Evolutionary conservation across 2,888 invertebrate species (phyloP).

Genomic region (Tenodera sinensis): DNA sequence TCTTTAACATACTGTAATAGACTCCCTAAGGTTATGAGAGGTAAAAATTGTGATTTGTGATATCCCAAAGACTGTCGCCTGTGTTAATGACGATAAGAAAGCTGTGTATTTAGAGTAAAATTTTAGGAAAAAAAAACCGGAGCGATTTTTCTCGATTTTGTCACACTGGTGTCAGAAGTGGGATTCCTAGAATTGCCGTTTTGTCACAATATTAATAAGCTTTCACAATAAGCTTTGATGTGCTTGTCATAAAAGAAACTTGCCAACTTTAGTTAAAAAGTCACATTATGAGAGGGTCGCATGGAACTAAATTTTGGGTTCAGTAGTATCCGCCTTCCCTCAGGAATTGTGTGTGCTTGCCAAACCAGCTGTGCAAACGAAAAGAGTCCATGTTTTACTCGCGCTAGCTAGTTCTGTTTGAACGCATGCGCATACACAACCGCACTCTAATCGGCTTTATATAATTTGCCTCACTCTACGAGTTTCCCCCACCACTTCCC

Average conservation of each 20-base stretch:
- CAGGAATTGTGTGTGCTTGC: background rate
- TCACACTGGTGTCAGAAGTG: too few species aligned
- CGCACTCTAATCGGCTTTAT: conserved; percentile 12
- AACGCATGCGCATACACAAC: background rate
- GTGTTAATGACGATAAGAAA: too few species aligned
- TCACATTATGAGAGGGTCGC: background rate
- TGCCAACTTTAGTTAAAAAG: background rate
- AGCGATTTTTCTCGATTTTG: too few species aligned
- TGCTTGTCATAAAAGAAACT: background rate
- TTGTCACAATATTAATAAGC: too few species aligned
- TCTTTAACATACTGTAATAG: too few species aligned
- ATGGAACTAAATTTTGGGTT: background rate
- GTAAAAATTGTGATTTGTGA: too few species aligned
- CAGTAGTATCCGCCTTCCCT: background rate
- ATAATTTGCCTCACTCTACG: background rate
- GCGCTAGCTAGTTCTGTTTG: background rate
- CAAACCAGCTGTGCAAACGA: background rate
- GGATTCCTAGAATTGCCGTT: too few species aligned
- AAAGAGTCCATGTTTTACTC: background rate
- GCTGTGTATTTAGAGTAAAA: too few species aligned
- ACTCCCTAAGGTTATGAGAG: too few species aligned
- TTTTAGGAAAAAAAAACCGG: too few species aligned
- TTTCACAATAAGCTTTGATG: background rate
- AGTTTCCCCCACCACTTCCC: background rate
- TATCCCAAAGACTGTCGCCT: too few species aligned